Percentiles rank a stretch among this genome's conserved stretches.
These are phyloP conservation scores for Meiosimyza decipiens DNA, from an alignment of 2,888 invertebrate species.

Conservation along the genomic window DNA sequence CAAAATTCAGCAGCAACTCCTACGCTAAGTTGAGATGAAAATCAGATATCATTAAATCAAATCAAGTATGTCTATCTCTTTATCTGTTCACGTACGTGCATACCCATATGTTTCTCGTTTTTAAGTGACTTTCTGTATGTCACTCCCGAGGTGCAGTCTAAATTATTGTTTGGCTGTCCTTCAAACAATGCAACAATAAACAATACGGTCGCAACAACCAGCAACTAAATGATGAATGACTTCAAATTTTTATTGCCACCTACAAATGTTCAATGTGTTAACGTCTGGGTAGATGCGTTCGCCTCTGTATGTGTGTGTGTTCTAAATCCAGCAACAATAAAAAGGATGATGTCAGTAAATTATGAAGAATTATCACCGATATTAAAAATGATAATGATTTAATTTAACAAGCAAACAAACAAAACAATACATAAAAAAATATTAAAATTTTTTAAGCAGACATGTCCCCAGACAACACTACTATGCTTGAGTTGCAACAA, in stretches of 20 bases:
- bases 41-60: constrained; percentile 1
- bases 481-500: constrained; percentile 15
- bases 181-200: constrained; percentile 40
- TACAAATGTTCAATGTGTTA: constrained; percentile 39
- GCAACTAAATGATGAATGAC: constrained; percentile 47
- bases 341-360: constrained; percentile 46
- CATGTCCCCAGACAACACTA: constrained; percentile 15
- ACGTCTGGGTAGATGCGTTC: constrained; percentile 47
- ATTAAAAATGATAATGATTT: constrained; percentile 13
- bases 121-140: not conserved
- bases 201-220: constrained; percentile 23
- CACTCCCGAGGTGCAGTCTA: constrained; percentile 24
- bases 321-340: constrained; percentile 4
- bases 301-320: constrained; percentile 1
- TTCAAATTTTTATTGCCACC: constrained; percentile 39
- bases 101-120: not conserved
- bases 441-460: not conserved
- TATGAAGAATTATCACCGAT: constrained; percentile 31
- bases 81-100: not conserved
- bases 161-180: constrained; percentile 35
- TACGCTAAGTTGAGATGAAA: not conserved
- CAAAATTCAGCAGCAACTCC: not conserved
- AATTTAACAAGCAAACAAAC: not conserved
- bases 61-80: not conserved
- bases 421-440: not conserved